These are phyloP conservation scores for Aphelenchoides besseyi DNA, from an alignment of 1,140 invertebrate species.

Conservation along the genomic window DNA sequence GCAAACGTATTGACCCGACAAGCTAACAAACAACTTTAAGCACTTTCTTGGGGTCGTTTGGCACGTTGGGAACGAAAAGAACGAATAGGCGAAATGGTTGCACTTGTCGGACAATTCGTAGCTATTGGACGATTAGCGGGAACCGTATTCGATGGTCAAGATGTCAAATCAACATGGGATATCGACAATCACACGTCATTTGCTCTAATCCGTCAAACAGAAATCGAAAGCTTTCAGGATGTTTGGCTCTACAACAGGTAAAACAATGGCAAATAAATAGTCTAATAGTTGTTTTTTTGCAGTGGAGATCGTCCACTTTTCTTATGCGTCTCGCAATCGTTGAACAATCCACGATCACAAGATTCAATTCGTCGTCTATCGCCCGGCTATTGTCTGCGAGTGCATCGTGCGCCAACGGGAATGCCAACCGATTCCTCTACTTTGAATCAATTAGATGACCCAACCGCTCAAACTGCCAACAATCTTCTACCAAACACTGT, in stretches of 20 bases:
- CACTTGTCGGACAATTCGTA: conserved; percentile 57
- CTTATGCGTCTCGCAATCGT: conserved; percentile 50
- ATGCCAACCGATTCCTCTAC: conserved; percentile 14
- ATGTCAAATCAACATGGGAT: conserved; percentile 51
- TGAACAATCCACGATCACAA: conserved; percentile 33
- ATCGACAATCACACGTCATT: conserved; percentile 56
- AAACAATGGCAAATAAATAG: neutral
- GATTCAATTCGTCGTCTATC: conserved; percentile 58
- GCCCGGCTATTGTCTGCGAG: conserved; percentile 60
- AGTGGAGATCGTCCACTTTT: conserved; percentile 59
- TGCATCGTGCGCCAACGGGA: conserved; percentile 46
- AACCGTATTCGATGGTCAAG: conserved; percentile 51
- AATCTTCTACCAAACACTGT: conserved; percentile 25
- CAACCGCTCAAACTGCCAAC: conserved; percentile 9
- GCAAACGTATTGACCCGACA: too few species aligned
- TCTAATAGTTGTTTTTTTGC: conserved; percentile 29
- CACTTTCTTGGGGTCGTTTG: conserved; percentile 40
- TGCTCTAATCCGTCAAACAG: conserved; percentile 53
- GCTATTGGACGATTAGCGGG: conserved; percentile 58
- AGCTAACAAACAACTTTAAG: too few species aligned
- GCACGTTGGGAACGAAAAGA: conserved; percentile 58
- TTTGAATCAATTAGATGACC: conserved; percentile 7
- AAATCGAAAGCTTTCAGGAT: conserved; percentile 53
- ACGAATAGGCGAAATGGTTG: conserved; percentile 56
- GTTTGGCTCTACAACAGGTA: conserved; percentile 63